Conservation (phyloP, 2,113 vertebrate genomes). For the Herpetotheres cachinnans region DNA sequence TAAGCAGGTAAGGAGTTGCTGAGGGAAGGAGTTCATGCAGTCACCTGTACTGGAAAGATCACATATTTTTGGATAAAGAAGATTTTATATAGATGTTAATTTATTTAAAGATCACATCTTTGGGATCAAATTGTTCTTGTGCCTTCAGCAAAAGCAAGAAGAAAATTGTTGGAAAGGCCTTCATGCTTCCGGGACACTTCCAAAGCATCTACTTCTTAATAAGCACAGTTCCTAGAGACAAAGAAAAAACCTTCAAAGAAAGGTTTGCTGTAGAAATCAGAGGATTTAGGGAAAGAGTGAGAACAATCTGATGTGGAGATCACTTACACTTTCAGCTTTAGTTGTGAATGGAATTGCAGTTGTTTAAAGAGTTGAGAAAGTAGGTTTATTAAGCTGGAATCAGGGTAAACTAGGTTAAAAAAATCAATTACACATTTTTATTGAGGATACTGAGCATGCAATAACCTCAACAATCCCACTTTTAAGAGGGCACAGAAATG, state of each 20-base stretch:
- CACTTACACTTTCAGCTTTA: not conserved
- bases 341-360: not conserved
- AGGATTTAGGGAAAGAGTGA: not conserved
- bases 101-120: not conserved
- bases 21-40: not conserved
- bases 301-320: not conserved
- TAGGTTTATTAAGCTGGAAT: not conserved
- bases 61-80: not conserved
- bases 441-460: not conserved
- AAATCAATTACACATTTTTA: not conserved
- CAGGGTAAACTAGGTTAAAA: not conserved
- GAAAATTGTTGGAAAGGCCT: not conserved
- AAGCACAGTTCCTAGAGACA: not conserved
- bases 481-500: not conserved
- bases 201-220: not conserved
- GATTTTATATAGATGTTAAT: not conserved
- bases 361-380: not conserved
- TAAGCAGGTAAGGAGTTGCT: not conserved
- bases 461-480: not conserved
- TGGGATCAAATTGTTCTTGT: not conserved
- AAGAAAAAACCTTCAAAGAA: not conserved
- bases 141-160: not conserved
- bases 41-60: not conserved
- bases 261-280: not conserved
- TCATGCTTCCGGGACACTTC: not conserved